phyloP scores from a whole-genome alignment of 2,113 vertebrate genomes.

The Crotalus tigris region DNA sequence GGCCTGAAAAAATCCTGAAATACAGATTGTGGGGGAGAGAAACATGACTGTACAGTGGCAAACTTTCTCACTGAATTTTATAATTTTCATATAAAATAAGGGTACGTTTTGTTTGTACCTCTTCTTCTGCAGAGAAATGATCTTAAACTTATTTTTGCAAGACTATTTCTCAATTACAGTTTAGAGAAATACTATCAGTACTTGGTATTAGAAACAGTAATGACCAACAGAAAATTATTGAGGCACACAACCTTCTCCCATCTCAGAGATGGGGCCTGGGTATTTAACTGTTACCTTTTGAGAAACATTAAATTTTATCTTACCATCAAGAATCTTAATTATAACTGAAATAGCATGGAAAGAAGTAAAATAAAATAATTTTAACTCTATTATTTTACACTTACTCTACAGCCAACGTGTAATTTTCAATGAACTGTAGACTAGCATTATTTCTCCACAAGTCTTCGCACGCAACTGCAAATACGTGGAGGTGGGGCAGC shows the following conservation, averaged over 20 bases:
- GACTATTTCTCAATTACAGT: not conserved
- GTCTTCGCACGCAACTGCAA: not conserved
- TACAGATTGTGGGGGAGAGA: not conserved
- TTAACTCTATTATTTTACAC: not conserved
- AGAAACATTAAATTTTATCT: not conserved
- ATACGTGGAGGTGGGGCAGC: not conserved
- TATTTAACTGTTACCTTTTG: not conserved
- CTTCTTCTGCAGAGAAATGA: not conserved
- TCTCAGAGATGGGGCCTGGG: not conserved
- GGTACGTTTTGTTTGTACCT: not conserved
- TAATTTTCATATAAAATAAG: not conserved
- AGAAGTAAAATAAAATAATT: not conserved
- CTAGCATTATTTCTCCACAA: not conserved
- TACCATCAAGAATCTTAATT: not conserved
- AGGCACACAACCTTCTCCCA: not conserved
- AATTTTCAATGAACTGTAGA: not conserved
- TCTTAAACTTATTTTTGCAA: not conserved
- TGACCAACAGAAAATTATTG: not conserved
- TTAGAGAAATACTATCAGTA: not conserved
- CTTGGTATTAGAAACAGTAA: not conserved
- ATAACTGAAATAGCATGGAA: not conserved
- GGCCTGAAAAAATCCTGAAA: not conserved
- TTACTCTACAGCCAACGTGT: not conserved
- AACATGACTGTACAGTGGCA: not conserved
- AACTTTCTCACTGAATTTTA: not conserved